A percentile compares a stretch with the other conserved stretches of the same genome.
phyloP scores from a whole-genome alignment of 2,888 invertebrate genomes.

The Clusia tigrina region DNA sequence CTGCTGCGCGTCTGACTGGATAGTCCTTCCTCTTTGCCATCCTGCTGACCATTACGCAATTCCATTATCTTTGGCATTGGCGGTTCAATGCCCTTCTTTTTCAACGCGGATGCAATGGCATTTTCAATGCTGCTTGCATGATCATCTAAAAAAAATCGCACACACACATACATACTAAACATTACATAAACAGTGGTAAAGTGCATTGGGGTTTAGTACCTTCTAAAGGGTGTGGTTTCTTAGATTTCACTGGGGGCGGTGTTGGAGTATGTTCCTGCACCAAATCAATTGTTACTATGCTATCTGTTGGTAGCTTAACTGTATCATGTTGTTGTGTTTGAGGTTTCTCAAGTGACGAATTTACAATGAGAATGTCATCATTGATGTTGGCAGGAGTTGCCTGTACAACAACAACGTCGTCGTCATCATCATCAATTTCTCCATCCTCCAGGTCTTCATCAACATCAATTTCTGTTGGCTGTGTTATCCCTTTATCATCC shows the following conservation, averaged over 20 bases:
- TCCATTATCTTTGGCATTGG: constrained; percentile 53
- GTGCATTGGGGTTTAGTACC: constrained; percentile 59
- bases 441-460: constrained; percentile 84
- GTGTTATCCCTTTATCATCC: not conserved
- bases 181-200: not conserved
- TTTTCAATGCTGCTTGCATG: constrained; percentile 82
- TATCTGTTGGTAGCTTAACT: not conserved
- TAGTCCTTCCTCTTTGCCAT: constrained; percentile 64
- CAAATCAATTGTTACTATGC: constrained; percentile 5
- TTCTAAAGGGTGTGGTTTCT: constrained; percentile 66
- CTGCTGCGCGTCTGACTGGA: constrained; percentile 51
- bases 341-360: not conserved
- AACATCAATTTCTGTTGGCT: not conserved
- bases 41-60: constrained; percentile 67
- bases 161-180: not conserved
- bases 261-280: not conserved
- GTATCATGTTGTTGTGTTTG: not conserved
- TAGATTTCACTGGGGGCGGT: constrained; percentile 49
- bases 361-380: not conserved
- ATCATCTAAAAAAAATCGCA: constrained; percentile 68
- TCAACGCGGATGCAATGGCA: constrained; percentile 78
- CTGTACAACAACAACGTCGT: constrained; percentile 56
- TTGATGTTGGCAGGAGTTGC: constrained; percentile 10
- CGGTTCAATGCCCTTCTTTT: constrained; percentile 70
- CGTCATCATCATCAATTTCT: constrained; percentile 77